Evolutionary conservation across 2,888 invertebrate genomes (phyloP), one percentile per base, ranked within the genome.

Genomic region (Chrysomela aeneicollis): DNA sequence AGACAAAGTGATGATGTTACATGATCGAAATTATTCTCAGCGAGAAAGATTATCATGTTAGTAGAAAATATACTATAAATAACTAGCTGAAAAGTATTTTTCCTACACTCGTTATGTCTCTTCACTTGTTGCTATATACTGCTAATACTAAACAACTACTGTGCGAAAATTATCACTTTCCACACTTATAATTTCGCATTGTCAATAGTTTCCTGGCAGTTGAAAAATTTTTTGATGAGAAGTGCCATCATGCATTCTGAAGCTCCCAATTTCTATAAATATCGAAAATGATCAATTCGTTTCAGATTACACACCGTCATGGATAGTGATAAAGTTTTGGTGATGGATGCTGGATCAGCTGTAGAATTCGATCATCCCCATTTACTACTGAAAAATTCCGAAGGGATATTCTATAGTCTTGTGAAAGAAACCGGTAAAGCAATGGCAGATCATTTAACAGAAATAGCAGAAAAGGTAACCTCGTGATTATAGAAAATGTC

Each of bases 281-380:
- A n/a, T 21, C 21, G 5, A 21, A 18, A 50, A 21, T 21, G 3
- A 17, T 58, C 17, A 12, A 12, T 58, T 42, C 30, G 59, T 66
- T 67, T 21, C 52, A 74, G 94, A 47, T 86, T 95, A 8, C 89
- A 94, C 76, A 94, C 94, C 0, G 90, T 94, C 55, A 93, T 94
- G 90, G 93, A 94, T 82, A 92, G 91, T 0, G 92, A 93, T 83
- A 87, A 89, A 82, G 88, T 92, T 69, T 74, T 88, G 69, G 87
- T 88, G 12, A 82, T 89, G 76, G 86, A 88, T 74, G 83, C 84
- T 30, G 89, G 89, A 0, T 84, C 82, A 57, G 86, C 90, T 77
- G 86, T 88, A 66, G 92, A 93, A 83, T 91, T 89, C 80, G 90
- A 90, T 68, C 87, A 88, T 72, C 93, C 93, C 0, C 84, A 89